A percentile compares a stretch with the other conserved stretches of the same genome.
These are phyloP conservation scores for Noturus placidus DNA, from an alignment of 2,113 vertebrate genomes.

Conservation along the genomic window DNA sequence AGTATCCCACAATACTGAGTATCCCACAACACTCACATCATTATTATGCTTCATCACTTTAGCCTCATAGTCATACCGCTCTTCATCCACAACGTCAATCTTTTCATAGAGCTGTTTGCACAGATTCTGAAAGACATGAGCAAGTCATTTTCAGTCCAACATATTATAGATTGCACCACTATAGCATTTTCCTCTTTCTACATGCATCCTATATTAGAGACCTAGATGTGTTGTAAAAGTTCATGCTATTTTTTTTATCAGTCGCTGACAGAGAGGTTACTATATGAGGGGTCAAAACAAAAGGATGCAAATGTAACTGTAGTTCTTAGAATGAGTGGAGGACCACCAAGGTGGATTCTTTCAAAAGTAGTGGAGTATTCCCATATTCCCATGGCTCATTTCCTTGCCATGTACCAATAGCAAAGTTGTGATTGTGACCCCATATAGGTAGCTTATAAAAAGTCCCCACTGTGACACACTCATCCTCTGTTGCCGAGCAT, in stretches of 20 bases:
- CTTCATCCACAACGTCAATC: slow-evolving; percentile 73
- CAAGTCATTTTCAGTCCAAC: background rate
- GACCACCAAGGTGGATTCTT: background rate
- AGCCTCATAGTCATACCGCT: slow-evolving; percentile 73
- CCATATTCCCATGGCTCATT: background rate
- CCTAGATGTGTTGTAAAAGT: background rate
- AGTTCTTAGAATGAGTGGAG: background rate
- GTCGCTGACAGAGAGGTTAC: background rate
- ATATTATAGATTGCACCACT: background rate
- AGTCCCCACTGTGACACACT: background rate
- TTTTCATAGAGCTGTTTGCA: slow-evolving; percentile 70
- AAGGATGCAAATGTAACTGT: background rate
- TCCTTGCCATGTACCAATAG: background rate
- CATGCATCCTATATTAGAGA: background rate
- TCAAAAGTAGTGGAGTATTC: background rate
- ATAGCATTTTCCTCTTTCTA: background rate
- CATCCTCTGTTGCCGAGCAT: background rate
- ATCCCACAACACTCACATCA: slow-evolving; percentile 66
- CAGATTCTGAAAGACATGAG: slow-evolving; percentile 63
- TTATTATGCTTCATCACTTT: slow-evolving; percentile 74
- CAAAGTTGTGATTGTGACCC: background rate
- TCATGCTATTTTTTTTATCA: background rate
- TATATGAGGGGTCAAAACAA: background rate
- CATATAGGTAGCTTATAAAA: background rate
- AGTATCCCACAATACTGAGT: too few species aligned